Evolutionary conservation across 2,888 invertebrate species (phyloP), one percentile per base, ranked within the genome.

Genomic region (Mamestra brassicae): DNA sequence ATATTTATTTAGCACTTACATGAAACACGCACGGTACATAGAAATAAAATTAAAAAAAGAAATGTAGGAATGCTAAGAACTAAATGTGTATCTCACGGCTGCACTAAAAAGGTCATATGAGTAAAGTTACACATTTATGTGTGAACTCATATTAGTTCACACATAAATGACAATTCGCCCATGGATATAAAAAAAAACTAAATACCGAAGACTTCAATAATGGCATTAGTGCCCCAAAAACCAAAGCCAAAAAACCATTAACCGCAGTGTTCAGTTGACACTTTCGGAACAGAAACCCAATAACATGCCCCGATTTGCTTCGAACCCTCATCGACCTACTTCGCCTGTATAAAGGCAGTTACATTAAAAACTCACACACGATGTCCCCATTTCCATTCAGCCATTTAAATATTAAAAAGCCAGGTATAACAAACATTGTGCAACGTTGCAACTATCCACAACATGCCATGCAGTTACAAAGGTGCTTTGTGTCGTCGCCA

Each of bases 291-390:
- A 50, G 57, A 50, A 45, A 52, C 65, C 50, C 54, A 68, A 58
- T 58, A 76, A 47, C 42, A 54, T 68, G 47, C 0, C 81, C 76
- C 26, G 62, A 58, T 63, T 76, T 42, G 54, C 42, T 76, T 81
- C 63, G 76, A 81, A 81, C 76, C 81, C 63, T 36, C 54, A 68
- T 63, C 68, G 77, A 81, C 81, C 78, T 76, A 75, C 81, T 63
- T 76, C 17, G 50, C 17, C 42, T 60, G 26, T 17, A 60, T 26
- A 73, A n/a, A 55, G 45, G 26, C 76, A 42, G 26, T 63, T 76
- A 62, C 63, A 78, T 82, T 67, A 81, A 65, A 77, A 70, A 80
- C 78, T 64, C 64, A 64, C 67, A 55, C 45, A 57, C 36, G 50
- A 47, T 6, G 50, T 7, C 50, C 50, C 34, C 55, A 58, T 45